phyloP scores from a whole-genome alignment of 2,113 vertebrate genomes.

The Apeltes quadracus region DNA sequence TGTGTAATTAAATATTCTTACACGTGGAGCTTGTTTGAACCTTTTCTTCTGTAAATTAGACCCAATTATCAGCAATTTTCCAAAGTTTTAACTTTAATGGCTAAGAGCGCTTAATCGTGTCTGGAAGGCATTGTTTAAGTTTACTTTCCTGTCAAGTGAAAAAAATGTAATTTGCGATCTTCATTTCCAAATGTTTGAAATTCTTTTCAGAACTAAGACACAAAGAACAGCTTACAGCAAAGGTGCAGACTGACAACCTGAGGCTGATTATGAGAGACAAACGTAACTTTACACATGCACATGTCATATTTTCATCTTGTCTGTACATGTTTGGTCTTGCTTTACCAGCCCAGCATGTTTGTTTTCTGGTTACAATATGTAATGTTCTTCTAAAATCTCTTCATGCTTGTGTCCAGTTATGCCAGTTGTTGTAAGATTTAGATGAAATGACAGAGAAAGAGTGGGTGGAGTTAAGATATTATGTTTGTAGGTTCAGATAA shows the following conservation, averaged over 20 bases:
- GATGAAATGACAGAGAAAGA: conserved; percentile 78
- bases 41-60: conserved; percentile 68
- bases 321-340: conserved; percentile 12
- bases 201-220: neutral
- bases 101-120: conserved; percentile 69
- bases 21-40: conserved; percentile 66
- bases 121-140: conserved; percentile 72
- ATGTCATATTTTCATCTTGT: conserved; percentile 21
- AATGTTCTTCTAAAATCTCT: conserved; percentile 66
- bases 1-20: conserved; percentile 77
- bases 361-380: conserved; percentile 46
- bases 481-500: conserved; percentile 70
- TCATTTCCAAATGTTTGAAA: conserved; percentile 51
- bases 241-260: conserved; percentile 16
- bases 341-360: conserved; percentile 24
- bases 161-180: conserved; percentile 52
- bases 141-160: conserved; percentile 60
- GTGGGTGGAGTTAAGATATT: conserved; percentile 74
- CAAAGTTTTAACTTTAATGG: conserved; percentile 74
- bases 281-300: neutral
- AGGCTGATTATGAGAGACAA: conserved; percentile 1
- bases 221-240: neutral
- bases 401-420: conserved; percentile 56
- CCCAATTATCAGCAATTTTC: conserved; percentile 81
- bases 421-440: conserved; percentile 66